Conservation (phyloP, 2,797 vertebrate genomes). For the Psittacula echo region DNA sequence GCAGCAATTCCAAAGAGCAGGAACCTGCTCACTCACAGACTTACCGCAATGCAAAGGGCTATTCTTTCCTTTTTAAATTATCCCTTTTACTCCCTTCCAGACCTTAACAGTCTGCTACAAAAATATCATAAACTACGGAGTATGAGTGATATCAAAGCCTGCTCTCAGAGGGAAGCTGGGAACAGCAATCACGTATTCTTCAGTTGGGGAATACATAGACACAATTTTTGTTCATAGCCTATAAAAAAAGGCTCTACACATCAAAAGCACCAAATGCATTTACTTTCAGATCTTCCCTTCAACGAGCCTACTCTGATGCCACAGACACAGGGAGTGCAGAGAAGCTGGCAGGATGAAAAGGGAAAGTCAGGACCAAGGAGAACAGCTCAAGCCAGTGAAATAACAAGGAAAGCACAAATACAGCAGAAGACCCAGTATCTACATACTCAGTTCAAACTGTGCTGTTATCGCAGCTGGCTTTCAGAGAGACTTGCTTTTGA, state of each 20-base stretch:
- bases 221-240: conserved; percentile 10
- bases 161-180: conserved; percentile 4
- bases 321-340: not conserved
- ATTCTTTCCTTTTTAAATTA: not conserved
- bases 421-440: not conserved
- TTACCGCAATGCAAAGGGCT: not conserved
- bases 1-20: not conserved
- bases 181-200: conserved; percentile 19
- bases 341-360: not conserved
- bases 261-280: not conserved
- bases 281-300: not conserved
- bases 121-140: conserved; percentile 70
- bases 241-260: not conserved
- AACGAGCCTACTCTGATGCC: not conserved
- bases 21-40: not conserved
- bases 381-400: not conserved
- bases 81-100: conserved; percentile 12
- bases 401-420: not conserved
- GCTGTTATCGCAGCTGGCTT: not conserved
- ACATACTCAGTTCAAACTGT: not conserved
- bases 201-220: conserved; percentile 41
- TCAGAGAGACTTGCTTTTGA: not conserved
- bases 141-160: conserved; percentile 56
- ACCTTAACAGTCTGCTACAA: conserved; percentile 43
- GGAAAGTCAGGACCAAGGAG: not conserved